A percentile compares a stretch with the other conserved stretches of the same genome.
Conservation (phyloP, 2,888 invertebrate genomes). For the Spodoptera exigua region DNA sequence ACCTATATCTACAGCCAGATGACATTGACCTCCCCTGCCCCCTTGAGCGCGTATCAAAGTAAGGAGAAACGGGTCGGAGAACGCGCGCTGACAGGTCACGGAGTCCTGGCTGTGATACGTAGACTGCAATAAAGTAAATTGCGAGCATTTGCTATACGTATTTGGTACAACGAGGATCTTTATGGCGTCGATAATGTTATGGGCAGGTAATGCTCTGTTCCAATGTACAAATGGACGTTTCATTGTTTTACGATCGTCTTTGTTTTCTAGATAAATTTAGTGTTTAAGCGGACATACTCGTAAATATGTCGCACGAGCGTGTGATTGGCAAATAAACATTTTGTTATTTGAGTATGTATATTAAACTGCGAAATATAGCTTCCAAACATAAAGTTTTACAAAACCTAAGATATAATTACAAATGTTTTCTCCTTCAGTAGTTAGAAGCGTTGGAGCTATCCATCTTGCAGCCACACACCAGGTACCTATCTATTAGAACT, state of each 20-base stretch:
- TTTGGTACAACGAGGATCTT: conserved; percentile 82
- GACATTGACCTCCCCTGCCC: conserved; percentile 60
- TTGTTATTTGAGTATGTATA: too few species aligned
- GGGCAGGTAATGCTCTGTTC: conserved; percentile 86
- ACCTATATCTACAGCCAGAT: conserved; percentile 71
- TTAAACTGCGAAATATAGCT: too few species aligned
- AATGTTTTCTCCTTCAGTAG: conserved; percentile 1
- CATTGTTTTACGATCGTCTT: conserved; percentile 81
- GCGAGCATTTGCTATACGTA: conserved; percentile 86
- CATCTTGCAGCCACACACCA: conserved; percentile 32
- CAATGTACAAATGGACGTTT: conserved; percentile 81
- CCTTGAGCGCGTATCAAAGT: conserved; percentile 31
- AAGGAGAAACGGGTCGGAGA: conserved; percentile 39
- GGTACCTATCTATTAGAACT: conserved; percentile 35
- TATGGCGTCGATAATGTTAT: conserved; percentile 87
- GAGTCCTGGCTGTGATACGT: conserved; percentile 70
- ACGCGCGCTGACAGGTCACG: conserved; percentile 64
- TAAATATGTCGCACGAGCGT: too few species aligned
- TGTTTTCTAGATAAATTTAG: conserved; percentile 39
- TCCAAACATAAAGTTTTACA: too few species aligned
- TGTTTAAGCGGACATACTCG: too few species aligned
- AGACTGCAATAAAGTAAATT: conserved; percentile 87
- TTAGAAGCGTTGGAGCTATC: conserved; percentile 15
- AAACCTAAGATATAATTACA: too few species aligned
- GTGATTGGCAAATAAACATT: too few species aligned